A percentile compares a stretch with the other conserved stretches of the same genome.
These are phyloP conservation scores for Drosophila eohydei DNA, from an alignment of 2,888 invertebrate species.

Conservation along the genomic window DNA sequence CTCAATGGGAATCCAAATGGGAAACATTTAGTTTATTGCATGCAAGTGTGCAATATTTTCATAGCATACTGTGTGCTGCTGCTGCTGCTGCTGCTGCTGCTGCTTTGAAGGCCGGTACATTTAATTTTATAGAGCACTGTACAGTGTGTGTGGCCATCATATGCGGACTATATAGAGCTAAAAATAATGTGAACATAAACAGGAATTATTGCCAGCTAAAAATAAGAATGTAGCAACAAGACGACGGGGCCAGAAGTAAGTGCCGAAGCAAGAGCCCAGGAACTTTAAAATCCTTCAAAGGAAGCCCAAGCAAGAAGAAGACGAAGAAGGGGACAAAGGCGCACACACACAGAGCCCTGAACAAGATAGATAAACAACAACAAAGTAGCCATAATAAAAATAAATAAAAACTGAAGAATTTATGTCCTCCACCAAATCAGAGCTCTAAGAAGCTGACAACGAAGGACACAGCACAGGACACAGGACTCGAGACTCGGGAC, in stretches of 20 bases:
- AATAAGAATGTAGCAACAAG: slow-evolving; percentile 49
- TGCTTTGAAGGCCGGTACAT: slow-evolving; percentile 49
- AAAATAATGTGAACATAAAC: slow-evolving; percentile 77
- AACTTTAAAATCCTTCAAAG: slow-evolving; percentile 48
- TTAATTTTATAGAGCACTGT: slow-evolving; percentile 62
- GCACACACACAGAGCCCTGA: slow-evolving; percentile 5
- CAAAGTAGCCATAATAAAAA: slow-evolving; percentile 73
- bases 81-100: background rate
- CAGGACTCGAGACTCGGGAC: background rate
- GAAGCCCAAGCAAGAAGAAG: background rate
- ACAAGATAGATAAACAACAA: slow-evolving; percentile 50
- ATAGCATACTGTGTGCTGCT: slow-evolving; percentile 21
- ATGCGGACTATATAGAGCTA: slow-evolving; percentile 40
- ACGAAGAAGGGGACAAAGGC: background rate
- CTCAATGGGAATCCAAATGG: slow-evolving; percentile 46
- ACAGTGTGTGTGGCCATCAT: slow-evolving; percentile 29
- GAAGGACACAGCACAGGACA: slow-evolving; percentile 16
- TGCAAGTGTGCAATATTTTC: slow-evolving; percentile 49
- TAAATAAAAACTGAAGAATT: slow-evolving; percentile 71
- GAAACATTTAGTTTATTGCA: slow-evolving; percentile 56
- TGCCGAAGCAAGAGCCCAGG: slow-evolving; percentile 11
- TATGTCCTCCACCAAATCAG: slow-evolving; percentile 47
- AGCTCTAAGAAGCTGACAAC: slow-evolving; percentile 33
- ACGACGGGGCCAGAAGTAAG: slow-evolving; percentile 23
- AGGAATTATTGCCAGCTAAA: slow-evolving; percentile 71